A percentile compares a stretch with the other conserved stretches of the same genome.
These are phyloP conservation scores for Sebastolobus alascanus DNA, from an alignment of 2,797 vertebrate species.

Conservation along the genomic window DNA sequence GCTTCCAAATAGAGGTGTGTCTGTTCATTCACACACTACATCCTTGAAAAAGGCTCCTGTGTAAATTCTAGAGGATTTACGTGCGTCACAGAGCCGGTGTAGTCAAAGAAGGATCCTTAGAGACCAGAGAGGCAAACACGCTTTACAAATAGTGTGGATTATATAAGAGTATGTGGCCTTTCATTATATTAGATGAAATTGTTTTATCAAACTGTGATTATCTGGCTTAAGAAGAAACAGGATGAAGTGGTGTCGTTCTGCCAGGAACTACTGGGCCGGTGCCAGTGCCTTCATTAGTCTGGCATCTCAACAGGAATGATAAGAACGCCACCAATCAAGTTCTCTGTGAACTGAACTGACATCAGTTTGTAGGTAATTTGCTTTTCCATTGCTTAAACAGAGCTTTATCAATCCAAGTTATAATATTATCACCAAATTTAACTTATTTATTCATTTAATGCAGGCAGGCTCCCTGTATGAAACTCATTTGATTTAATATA, in stretches of 20 bases:
- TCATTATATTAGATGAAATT: neutral
- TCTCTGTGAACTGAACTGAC: neutral
- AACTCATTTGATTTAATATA: no score
- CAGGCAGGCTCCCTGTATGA: neutral
- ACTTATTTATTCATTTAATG: neutral
- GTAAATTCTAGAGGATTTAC: conserved; percentile 36
- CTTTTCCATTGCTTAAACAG: neutral
- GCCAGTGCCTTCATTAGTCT: neutral
- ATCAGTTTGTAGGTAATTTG: neutral
- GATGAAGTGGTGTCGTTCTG: neutral
- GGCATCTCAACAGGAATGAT: neutral
- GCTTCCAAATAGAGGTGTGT: conserved; percentile 61
- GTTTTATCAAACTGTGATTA: conserved; percentile 1
- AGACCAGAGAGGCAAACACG: conserved; percentile 34
- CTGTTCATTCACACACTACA: conserved; percentile 43
- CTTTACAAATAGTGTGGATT: conserved; percentile 24
- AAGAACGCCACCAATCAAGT: neutral
- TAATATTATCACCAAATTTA: neutral
- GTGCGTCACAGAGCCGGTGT: conserved; percentile 43
- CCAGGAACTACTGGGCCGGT: neutral
- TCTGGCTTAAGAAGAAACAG: neutral
- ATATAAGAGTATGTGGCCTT: neutral
- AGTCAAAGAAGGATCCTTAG: conserved; percentile 2
- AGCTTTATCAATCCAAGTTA: neutral
- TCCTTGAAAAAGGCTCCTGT: conserved; percentile 53